A percentile compares a stretch with the other conserved stretches of the same genome.
These are phyloP conservation scores for Champsocephalus esox DNA, from an alignment of 2,797 vertebrate species.

Conservation along the genomic window DNA sequence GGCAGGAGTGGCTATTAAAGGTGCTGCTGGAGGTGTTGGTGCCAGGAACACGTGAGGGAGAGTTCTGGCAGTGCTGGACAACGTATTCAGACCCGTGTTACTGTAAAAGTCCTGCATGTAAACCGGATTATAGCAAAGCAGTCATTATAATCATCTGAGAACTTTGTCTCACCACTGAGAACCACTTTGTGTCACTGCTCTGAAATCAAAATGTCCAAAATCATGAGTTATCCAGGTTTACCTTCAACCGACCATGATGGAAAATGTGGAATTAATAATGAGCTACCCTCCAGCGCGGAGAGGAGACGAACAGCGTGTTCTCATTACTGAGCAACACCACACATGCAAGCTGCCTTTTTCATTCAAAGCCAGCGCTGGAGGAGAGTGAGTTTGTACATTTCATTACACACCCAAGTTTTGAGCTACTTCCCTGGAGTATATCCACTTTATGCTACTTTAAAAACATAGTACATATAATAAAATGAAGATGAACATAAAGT, in stretches of 20 bases:
- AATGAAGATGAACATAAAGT: not conserved
- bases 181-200: slow-evolving; percentile 19
- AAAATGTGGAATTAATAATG: slow-evolving; percentile 65
- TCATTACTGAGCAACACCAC: slow-evolving; percentile 63
- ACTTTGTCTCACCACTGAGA: slow-evolving; percentile 5
- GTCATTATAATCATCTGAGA: slow-evolving; percentile 20
- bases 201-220: slow-evolving; percentile 48
- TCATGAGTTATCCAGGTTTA: slow-evolving; percentile 42
- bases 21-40: slow-evolving; percentile 2
- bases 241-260: slow-evolving; percentile 41
- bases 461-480: not conserved
- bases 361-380: no score
- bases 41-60: not conserved
- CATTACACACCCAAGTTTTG: not conserved
- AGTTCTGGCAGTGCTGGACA: not conserved
- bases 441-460: not conserved
- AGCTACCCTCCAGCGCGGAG: slow-evolving; percentile 52
- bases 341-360: slow-evolving; percentile 31
- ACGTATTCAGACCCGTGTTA: no score
- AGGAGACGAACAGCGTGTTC: slow-evolving; percentile 55
- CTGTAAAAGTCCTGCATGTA: not conserved
- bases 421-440: not conserved
- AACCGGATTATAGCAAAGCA: slow-evolving; percentile 29
- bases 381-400: no score
- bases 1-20: slow-evolving; percentile 32